phyloP scores from a whole-genome alignment of 2,888 invertebrate genomes.

The Capitulum mitella region DNA sequence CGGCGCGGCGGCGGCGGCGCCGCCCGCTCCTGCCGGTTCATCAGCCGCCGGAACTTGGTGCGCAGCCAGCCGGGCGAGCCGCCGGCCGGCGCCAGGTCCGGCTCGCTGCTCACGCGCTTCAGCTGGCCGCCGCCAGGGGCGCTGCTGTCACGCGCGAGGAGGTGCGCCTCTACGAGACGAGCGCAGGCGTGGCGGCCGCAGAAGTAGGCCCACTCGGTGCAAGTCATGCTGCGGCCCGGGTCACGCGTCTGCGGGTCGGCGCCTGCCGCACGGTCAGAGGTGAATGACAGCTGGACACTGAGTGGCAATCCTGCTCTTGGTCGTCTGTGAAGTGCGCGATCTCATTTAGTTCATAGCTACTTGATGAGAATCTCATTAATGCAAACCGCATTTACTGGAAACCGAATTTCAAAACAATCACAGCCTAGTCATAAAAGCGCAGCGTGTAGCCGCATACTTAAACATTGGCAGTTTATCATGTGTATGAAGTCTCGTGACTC shows the following conservation, averaged over 20 bases:
- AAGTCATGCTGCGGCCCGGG: not conserved
- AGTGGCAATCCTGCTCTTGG: too few species aligned
- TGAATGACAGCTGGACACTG: not conserved
- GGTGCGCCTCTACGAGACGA: not conserved
- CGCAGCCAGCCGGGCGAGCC: not conserved
- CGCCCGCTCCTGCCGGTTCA: not conserved
- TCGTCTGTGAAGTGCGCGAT: too few species aligned
- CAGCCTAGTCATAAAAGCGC: too few species aligned
- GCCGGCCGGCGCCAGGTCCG: not conserved
- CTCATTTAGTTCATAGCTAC: too few species aligned
- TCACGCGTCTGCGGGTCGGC: not conserved
- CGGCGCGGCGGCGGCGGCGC: not conserved
- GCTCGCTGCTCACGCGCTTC: conserved; percentile 20
- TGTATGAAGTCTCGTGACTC: too few species aligned
- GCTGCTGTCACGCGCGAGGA: not conserved
- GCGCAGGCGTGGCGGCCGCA: conserved; percentile 14
- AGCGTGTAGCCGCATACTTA: too few species aligned
- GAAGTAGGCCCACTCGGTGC: conserved; percentile 3
- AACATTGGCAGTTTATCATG: too few species aligned
- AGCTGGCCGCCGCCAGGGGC: not conserved
- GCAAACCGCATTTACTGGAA: too few species aligned
- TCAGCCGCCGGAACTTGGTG: conserved; percentile 1
- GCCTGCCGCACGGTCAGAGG: not conserved
- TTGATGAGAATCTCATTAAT: too few species aligned
- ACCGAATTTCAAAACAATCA: too few species aligned